These are phyloP conservation scores for Pteromalus puparum DNA, from an alignment of 1,140 invertebrate species.

Conservation along the genomic window DNA sequence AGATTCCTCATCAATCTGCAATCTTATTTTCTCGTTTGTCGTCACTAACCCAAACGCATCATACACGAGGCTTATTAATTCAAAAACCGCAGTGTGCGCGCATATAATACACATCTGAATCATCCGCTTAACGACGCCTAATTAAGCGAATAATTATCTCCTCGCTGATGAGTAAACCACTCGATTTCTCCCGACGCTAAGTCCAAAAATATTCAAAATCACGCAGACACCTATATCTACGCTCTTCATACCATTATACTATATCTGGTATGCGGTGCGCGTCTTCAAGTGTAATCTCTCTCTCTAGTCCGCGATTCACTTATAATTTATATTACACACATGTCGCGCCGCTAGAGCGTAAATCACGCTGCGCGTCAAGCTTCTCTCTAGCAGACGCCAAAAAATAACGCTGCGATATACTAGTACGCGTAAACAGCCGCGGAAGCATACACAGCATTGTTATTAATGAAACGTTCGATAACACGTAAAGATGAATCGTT, in stretches of 20 bases:
- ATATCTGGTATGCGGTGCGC: no score
- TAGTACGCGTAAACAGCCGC: background rate
- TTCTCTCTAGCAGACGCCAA: background rate
- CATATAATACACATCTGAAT: background rate
- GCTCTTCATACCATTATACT: no score
- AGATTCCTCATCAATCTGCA: background rate
- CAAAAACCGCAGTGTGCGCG: background rate
- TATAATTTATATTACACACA: background rate
- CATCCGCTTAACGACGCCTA: background rate
- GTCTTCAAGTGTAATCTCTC: no score
- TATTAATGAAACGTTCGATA: constrained; percentile 1
- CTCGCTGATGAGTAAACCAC: background rate
- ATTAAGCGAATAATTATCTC: background rate
- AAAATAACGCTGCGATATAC: background rate
- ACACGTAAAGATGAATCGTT: background rate
- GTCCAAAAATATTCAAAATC: background rate
- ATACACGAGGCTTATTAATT: background rate
- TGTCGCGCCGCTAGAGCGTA: no score
- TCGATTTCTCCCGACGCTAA: background rate
- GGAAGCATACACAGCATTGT: background rate
- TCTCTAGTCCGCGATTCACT: background rate
- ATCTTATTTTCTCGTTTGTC: no score
- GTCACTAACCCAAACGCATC: no score
- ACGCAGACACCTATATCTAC: background rate
- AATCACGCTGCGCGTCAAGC: no score